Conservation (phyloP, 2,888 invertebrate genomes). For the Noctua pronuba region DNA sequence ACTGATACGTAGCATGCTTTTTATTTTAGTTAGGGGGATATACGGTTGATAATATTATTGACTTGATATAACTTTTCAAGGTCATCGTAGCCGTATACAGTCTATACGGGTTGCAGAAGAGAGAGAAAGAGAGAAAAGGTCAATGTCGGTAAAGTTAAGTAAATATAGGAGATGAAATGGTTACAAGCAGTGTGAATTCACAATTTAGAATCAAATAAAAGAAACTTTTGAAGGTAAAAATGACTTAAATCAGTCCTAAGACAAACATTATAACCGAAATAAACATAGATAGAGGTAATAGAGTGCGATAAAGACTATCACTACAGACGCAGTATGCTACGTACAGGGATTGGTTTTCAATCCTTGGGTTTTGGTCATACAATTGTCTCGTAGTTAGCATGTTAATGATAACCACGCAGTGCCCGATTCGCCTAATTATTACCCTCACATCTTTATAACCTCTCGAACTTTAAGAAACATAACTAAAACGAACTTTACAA, state of each 20-base stretch:
- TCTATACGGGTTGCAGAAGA: background rate
- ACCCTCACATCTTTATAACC: background rate
- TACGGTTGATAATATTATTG: slow-evolving; percentile 10
- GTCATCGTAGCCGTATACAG: background rate
- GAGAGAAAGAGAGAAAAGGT: background rate
- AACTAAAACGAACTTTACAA: slow-evolving; percentile 24
- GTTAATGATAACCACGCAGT: background rate
- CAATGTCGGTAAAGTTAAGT: too few relatives aligned
- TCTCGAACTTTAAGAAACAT: slow-evolving; percentile 25
- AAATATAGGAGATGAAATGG: background rate
- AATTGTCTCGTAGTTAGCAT: background rate
- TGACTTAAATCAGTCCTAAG: background rate
- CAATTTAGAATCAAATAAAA: too few relatives aligned
- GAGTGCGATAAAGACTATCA: background rate
- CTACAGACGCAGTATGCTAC: background rate
- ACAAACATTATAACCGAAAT: background rate
- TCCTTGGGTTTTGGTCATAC: background rate
- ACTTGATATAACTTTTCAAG: background rate
- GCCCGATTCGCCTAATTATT: background rate
- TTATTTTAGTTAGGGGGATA: slow-evolving; percentile 2
- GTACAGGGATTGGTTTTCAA: background rate
- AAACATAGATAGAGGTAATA: background rate
- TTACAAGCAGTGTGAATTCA: background rate
- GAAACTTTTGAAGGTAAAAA: background rate
- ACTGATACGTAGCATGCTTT: slow-evolving; percentile 34